phyloP scores from a whole-genome alignment of 2,888 invertebrate species.

The Euclidia mi region DNA sequence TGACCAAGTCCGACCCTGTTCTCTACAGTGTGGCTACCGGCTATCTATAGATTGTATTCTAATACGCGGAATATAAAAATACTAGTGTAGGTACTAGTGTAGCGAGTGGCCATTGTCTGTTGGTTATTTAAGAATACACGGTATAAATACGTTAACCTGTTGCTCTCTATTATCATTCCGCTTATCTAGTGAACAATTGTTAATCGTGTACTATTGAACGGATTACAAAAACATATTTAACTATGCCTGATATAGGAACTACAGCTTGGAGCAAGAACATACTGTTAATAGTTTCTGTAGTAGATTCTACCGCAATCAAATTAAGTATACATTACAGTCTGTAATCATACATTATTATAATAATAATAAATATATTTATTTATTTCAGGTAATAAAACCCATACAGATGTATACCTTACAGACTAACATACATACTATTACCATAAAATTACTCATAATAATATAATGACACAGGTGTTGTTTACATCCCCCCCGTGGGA shows the following conservation, averaged over 20 bases:
- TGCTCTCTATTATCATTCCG: not conserved
- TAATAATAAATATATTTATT: no score
- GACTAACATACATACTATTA: no score
- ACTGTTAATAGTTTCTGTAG: no score
- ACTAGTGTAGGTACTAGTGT: slow-evolving; percentile 20
- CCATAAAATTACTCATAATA: no score
- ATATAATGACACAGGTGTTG: no score
- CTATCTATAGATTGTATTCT: slow-evolving; percentile 53
- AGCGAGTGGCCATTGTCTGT: slow-evolving; percentile 9
- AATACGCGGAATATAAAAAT: slow-evolving; percentile 48
- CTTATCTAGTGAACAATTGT: slow-evolving; percentile 3
- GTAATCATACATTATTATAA: no score
- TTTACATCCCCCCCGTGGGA: no score
- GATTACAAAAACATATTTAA: not conserved
- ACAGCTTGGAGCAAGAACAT: no score
- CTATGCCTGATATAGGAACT: not conserved
- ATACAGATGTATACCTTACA: no score
- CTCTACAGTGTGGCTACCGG: slow-evolving; percentile 51
- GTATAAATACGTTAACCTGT: slow-evolving; percentile 1
- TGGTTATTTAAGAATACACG: slow-evolving; percentile 5
- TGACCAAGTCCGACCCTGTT: slow-evolving; percentile 71
- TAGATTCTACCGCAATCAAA: no score
- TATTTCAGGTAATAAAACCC: no score
- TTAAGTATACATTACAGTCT: no score
- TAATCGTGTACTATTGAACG: not conserved